Percentiles rank a stretch among this genome's conserved stretches.
These are phyloP conservation scores for Zenarchopterus dispar DNA, from an alignment of 2,797 vertebrate species.

Conservation along the genomic window DNA sequence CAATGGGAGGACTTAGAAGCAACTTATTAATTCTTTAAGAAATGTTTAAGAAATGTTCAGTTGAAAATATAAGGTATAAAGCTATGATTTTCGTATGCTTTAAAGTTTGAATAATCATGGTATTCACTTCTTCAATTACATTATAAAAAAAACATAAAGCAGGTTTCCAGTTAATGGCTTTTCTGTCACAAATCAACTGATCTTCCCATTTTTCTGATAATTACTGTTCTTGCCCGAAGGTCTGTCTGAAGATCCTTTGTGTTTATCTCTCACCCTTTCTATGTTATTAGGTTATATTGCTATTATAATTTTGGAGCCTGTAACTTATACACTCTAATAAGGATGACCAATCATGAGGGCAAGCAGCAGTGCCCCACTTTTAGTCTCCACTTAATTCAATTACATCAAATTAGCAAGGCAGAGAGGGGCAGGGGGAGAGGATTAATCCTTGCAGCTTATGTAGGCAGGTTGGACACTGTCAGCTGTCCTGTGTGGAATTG, in stretches of 20 bases:
- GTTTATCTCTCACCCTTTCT: slow-evolving; percentile 13
- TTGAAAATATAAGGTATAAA: too few species aligned
- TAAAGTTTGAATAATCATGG: too few species aligned
- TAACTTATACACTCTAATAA: slow-evolving; percentile 63
- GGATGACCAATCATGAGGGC: slow-evolving; percentile 70
- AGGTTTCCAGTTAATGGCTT: too few species aligned
- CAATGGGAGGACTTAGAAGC: too few species aligned
- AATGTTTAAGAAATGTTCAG: too few species aligned
- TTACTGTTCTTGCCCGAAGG: too few species aligned
- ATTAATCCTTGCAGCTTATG: slow-evolving; percentile 70
- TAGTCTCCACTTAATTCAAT: slow-evolving; percentile 78
- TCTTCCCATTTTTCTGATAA: too few species aligned
- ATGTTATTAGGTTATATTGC: slow-evolving; percentile 51
- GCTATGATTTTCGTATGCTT: too few species aligned
- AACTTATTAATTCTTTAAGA: too few species aligned
- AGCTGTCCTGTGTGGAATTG: slow-evolving; percentile 61
- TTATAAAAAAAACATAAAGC: too few species aligned
- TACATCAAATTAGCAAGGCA: slow-evolving; percentile 75
- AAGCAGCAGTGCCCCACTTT: slow-evolving; percentile 67
- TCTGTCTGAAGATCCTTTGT: background rate
- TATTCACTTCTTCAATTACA: too few species aligned
- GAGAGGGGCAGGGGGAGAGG: slow-evolving; percentile 31
- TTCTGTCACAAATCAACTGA: too few species aligned
- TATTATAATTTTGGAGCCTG: slow-evolving; percentile 48
- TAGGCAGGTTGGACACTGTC: slow-evolving; percentile 73